Evolutionary conservation across 2,888 invertebrate genomes (phyloP), one percentile per base, ranked within the genome.

Genomic region (Acleris sparsana): DNA sequence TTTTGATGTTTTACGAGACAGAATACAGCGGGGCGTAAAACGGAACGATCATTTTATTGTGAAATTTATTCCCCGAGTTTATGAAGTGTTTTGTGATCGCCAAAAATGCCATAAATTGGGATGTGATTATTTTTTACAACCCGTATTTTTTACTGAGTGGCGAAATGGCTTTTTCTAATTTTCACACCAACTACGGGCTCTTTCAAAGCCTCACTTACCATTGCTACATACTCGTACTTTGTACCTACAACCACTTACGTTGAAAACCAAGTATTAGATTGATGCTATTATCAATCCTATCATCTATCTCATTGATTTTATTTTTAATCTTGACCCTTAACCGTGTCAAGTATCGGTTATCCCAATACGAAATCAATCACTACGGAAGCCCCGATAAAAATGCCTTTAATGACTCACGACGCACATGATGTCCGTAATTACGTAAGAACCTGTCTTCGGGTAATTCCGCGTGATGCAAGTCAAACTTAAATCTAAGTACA

Each of bases 51-150:
- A 77, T 78, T 85, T 82, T 80, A 78, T 78, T 78, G 75, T 79
- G 75, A 76, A 81, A 82, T 85, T 83, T 82, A 85, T 77, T 70
- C 73, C 78, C 69, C 73, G 79, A 70, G 77, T 80, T 86, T 84
- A 87, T 85, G 81, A 83, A 84, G 82, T 84, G 83, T 78, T 83
- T 81, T 80, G 82, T 79, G 80, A 83, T 80, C 79, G 76, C 75
- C 70, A 69, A 73, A 73, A 75, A 75, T 70, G 75, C 74, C 78
- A 80, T 85, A 83, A 84, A 84, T 76, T 63, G 70, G 71, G 78
- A 55, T 60, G 76, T 80, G 81, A 86, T 87, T 84, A 86, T 85
- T 82, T 79, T 75, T 71, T 53, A 53, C 16, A 25, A 16, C 11
- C 22, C 39, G 5, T 51, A 44, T 60, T 59, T 61, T 56, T 55